Base-by-base conservation (phyloP, 2,888 invertebrate species). In the Barypeithes pellucidus region DNA sequence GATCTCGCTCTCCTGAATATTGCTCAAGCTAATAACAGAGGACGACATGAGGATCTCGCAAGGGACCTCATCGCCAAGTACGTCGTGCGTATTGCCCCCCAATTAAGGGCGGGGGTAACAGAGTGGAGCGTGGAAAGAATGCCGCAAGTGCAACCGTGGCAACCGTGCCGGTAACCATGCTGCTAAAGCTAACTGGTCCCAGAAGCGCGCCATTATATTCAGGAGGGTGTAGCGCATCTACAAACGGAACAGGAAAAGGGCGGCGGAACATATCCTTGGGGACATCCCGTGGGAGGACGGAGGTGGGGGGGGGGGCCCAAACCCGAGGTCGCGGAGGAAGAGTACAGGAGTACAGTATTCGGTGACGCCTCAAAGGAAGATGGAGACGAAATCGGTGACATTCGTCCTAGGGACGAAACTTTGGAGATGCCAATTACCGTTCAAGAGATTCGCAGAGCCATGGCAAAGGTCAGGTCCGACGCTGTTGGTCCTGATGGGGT, bases 401-500 rank as follows among this genome's bases (percentile, higher is more conserved):
- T 18, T 1, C 45, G 18, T 9, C 18, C 16, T 16, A 2, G 3
- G 0, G 18, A 18, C 9, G 18, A 5, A 2, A 9, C 45, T 7
- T 4, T 47, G 7, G 45, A 2, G 18, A 11, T 1, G 24, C 52
- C 52, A 9, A 52, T 52, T 1, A 29, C 5, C 7, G 7, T 29
- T 0, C 14, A 24, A 1, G 29, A 52, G 29, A 24, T 52, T 5
- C 5, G 14, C 1, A 29, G 29, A 29, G 52, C 29, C 2, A 4
- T 52, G 52, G 8, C 1, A 0, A 29, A 24, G n/a, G 14, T n/a
- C 24, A n/a, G 29, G 52, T 52, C 52, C 14, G 7, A 52, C 2
- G 24, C 52, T 14, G 50, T 68, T 3, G 75, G 73, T 0, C 72
- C 67, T 0, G 76, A 74, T 33, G 68, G 73, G 2, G 52, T 74